Evolutionary conservation across 2,113 vertebrate genomes (phyloP).

Genomic region (Clarias macrocephalus): DNA sequence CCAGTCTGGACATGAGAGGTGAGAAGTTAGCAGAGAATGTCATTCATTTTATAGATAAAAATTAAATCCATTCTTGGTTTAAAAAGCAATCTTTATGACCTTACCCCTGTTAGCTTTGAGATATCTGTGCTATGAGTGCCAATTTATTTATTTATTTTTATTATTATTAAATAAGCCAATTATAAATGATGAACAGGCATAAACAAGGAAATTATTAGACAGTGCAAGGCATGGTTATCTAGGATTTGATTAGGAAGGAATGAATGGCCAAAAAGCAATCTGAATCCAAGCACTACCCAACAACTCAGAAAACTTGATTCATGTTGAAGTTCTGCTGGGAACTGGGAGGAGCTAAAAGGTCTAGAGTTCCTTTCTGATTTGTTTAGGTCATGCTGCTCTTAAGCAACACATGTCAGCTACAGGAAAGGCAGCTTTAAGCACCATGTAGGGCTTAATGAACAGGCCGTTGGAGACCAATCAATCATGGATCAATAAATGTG

Average conservation of each 20-base stretch:
- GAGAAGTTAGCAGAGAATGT: constrained; percentile 39
- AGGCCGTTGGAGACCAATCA: constrained; percentile 28
- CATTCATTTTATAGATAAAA: not conserved
- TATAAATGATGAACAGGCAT: not conserved
- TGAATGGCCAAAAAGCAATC: not conserved
- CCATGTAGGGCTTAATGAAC: constrained; percentile 21
- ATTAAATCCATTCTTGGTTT: not conserved
- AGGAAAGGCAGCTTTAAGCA: constrained; percentile 28
- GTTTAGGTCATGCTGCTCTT: not conserved
- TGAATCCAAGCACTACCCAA: not conserved
- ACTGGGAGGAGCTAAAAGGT: not conserved
- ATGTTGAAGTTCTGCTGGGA: not conserved
- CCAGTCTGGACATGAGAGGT: constrained; percentile 95
- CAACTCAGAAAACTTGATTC: not conserved
- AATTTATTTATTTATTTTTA: not conserved
- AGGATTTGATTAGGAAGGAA: not conserved
- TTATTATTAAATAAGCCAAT: not conserved
- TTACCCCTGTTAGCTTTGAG: not conserved
- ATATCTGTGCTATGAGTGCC: not conserved
- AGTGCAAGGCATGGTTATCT: not conserved
- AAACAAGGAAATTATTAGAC: not conserved
- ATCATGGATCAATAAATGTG: constrained; percentile 36
- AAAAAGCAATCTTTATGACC: not conserved
- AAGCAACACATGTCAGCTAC: constrained; percentile 13
- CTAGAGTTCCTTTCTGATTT: not conserved